Base-by-base conservation (phyloP, 1,140 invertebrate genomes). In the Bombus polaris region DNA sequence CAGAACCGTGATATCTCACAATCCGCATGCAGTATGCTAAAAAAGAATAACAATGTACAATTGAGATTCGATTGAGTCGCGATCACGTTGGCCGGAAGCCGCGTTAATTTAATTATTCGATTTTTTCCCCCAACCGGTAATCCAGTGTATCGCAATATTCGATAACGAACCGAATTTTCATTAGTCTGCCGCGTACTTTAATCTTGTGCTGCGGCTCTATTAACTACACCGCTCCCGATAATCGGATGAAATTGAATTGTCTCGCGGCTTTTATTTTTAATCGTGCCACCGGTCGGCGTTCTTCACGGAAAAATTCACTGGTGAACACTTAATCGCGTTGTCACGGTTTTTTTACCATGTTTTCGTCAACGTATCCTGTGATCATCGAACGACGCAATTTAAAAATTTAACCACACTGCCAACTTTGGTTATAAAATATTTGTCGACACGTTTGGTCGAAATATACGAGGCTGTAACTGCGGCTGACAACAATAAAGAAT, bases 81-180 rank as follows among this genome's bases (percentile, higher is more conserved):
- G 42, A 35, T 44, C 72, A 39, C 59, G 81, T 66, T 77, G 42
- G 2, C 35, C 13, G 28, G 42, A 44, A 59, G 47, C 65, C 47
- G 47, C 39, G 82, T 84, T 84, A 84, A 84, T 84, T 84, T 32
- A 62, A 84, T 84, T 79, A 84, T 62, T 66, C 32, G 68, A 80
- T 57, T 57, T 85, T 84, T 80, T 68, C 66, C 47, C 9, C 32
- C 35, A 70, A 25, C 68, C 70, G 25, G 22, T 71, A 85, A 81
- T 81, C 70, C 70, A 37, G 35, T 32, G 70, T 73, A 65, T 81
- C 83, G 83, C 39, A 81, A 72, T 84, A 84, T 84, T 79, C 75
- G 59, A 84, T 84, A 84, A 84, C 82, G 75, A 84, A 71, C 83
- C 47, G 76, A 84, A 79, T 71, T 84, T 84, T 84, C 76, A 84